Base-by-base conservation (phyloP, 2,888 invertebrate species). In the Acanthosepion lycidas region DNA sequence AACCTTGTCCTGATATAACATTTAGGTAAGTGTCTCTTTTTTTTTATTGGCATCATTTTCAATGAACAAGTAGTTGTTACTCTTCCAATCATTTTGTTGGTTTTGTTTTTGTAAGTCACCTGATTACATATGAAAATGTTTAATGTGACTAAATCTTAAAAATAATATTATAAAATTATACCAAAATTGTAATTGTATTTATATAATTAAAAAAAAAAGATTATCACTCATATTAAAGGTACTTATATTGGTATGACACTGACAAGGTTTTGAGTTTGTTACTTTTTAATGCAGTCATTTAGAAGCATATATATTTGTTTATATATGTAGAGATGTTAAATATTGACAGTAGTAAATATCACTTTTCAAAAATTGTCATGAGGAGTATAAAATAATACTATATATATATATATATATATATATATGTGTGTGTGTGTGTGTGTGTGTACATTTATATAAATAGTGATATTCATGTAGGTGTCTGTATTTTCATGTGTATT, bases 71-170 rank as follows among this genome's bases (percentile, higher is more conserved):
- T 59, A 59, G 59, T 59, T 59, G 59, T 59, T 59, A 59, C 59
- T 23, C 59, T 59, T 23, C n/a, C 78, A 78, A 78, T 78, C 78
- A n/a, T n/a, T 33, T 78, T 33, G n/a, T n/a, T 78, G 15, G 12
- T n/a, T 78, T 78, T 78, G n/a, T 78, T 78, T 78, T 78, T 78
- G n/a, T n/a, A 78, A 78, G 33, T 78, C 78, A 78, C 78, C 78
- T 78, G 78, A 78, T 78, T 78, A 78, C n/a, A n/a, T 78, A 78
- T 78, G 78, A n/a, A 78, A n/a, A 78, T 78, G 12, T n/a, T 78
- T 78, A 33, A 78, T 78, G n/a, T 78, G n/a, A 78, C 78, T 12
- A 18, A 78, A 78, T 78, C 5, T 78, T 78, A n/a, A n/a, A 78
- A 78, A 78, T n/a, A 78, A 78, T n/a, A 33, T 78, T n/a, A 78